Percentiles rank a stretch among this genome's conserved stretches.
Evolutionary conservation across 2,888 invertebrate genomes (phyloP).

Genomic region (Orchesellides sinensis): DNA sequence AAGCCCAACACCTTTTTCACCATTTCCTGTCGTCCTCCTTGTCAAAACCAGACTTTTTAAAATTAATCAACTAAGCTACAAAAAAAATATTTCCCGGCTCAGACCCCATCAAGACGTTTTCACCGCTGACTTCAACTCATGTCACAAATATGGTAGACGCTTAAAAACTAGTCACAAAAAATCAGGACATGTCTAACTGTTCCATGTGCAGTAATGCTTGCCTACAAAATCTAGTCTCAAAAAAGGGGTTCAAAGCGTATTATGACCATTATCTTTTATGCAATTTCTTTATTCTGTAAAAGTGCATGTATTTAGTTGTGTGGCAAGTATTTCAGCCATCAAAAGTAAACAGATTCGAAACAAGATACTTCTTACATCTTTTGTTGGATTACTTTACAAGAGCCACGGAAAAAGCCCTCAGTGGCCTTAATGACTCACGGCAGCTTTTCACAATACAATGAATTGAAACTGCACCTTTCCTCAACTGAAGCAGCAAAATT

Average conservation of each 20-base stretch:
- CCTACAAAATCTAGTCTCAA: constrained; percentile 39
- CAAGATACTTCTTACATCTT: neutral
- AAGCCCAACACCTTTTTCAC: constrained; percentile 11
- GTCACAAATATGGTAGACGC: neutral
- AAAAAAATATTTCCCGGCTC: constrained; percentile 9
- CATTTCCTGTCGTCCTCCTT: constrained; percentile 57
- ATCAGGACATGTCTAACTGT: constrained; percentile 63
- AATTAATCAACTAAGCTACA: constrained; percentile 44
- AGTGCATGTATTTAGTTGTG: neutral
- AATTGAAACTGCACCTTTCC: neutral
- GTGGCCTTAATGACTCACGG: constrained; percentile 59
- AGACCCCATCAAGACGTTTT: constrained; percentile 29
- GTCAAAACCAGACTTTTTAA: constrained; percentile 35
- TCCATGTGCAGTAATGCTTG: constrained; percentile 40
- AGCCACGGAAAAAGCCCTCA: constrained; percentile 22
- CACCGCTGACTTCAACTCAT: neutral
- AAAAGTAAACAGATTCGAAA: neutral
- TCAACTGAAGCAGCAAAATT: neutral
- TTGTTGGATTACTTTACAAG: neutral
- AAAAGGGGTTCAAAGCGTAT: constrained; percentile 58
- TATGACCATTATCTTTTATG: constrained; percentile 58
- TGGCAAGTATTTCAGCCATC: constrained; percentile 10
- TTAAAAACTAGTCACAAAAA: constrained; percentile 18
- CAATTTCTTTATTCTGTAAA: constrained; percentile 38
- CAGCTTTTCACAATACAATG: neutral